Base-by-base conservation (phyloP, 2,113 vertebrate genomes). In the Macrotis lagotis region DNA sequence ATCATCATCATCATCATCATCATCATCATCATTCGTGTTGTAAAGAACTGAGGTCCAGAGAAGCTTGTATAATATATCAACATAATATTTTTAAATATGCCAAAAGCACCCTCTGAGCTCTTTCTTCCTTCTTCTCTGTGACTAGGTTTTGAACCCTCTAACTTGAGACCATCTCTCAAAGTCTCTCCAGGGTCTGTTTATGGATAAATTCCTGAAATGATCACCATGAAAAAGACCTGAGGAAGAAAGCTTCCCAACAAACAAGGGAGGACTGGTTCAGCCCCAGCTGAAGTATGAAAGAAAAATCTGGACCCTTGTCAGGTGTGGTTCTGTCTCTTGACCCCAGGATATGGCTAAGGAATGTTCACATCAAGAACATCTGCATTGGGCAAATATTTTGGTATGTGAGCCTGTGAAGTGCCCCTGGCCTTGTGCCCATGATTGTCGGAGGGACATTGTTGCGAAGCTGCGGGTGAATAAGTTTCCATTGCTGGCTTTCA, bases 271-370 rank as follows among this genome's bases (percentile, higher is more conserved):
- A 19, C 66, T 22, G 19, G 0, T 44, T 44, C 66, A 24, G 66
- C n/a, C 8, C 1, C n/a, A 22, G 66, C 7, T 83, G 16, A 83
- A 22, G n/a, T 8, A 7, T 8, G 7, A 2, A 19, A 7, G n/a
- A 19, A 9, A 44, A 95, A 94, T 91, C 97, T 66, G 96, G 96
- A 96, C 96, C 98, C 98, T 97, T 95, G 97, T 97, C 96, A 95
- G 96, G 90, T 97, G 97, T 95, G 0, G 96, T 94, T 25, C 49
- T 37, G 91, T 50, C 93, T 50, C 94, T 52, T 2, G 94, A 28
- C 88, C 92, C 31, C 0, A 91, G 91, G 94, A 0, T 0, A 14
- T 95, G 53, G 53, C 48, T 52, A 94, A 92, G 93, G 66, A 44
- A 89, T 94, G 48, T 92, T 0, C 96, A 91, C 95, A 97, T n/a